A percentile compares a stretch with the other conserved stretches of the same genome.
Evolutionary conservation across 2,888 invertebrate species (phyloP).

Genomic region (Ectemnius cavifrons): DNA sequence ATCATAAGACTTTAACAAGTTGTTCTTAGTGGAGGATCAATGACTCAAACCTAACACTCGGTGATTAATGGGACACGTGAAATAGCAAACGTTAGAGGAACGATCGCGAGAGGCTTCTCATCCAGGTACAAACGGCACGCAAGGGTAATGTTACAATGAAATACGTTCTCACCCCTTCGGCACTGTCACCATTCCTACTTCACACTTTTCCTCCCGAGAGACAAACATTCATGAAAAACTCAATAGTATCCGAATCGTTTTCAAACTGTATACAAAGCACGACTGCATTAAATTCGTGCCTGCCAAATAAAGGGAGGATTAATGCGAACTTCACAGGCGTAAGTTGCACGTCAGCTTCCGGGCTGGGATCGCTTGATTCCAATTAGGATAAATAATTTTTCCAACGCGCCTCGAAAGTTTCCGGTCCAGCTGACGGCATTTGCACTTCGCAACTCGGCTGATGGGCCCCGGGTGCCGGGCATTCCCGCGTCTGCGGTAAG

Average conservation of each 20-base stretch:
- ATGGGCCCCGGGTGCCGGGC: slow-evolving; percentile 51
- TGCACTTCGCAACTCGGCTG: slow-evolving; percentile 61
- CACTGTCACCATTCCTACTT: slow-evolving; percentile 33
- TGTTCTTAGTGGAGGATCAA: too few species aligned
- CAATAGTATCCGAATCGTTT: slow-evolving; percentile 18
- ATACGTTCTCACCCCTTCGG: slow-evolving; percentile 55
- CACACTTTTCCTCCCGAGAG: slow-evolving; percentile 21
- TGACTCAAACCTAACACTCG: too few species aligned
- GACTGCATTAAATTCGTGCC: neutral
- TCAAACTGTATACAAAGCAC: neutral
- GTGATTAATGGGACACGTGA: slow-evolving; percentile 39
- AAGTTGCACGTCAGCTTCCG: neutral
- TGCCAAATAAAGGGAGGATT: neutral
- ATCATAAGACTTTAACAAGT: too few species aligned
- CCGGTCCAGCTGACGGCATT: slow-evolving; percentile 62
- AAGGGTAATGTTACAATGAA: slow-evolving; percentile 66
- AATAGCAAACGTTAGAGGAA: slow-evolving; percentile 40
- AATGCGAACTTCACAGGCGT: neutral
- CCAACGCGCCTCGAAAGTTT: slow-evolving; percentile 46
- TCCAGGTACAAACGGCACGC: slow-evolving; percentile 63
- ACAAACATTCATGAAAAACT: slow-evolving; percentile 18
- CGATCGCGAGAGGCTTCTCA: slow-evolving; percentile 48
- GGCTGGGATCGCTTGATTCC: neutral
- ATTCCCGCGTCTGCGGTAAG: slow-evolving; percentile 48
- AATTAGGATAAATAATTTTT: slow-evolving; percentile 35